These are phyloP conservation scores for Gisinianus flammeolus DNA, from an alignment of 2,888 invertebrate species.

Conservation along the genomic window DNA sequence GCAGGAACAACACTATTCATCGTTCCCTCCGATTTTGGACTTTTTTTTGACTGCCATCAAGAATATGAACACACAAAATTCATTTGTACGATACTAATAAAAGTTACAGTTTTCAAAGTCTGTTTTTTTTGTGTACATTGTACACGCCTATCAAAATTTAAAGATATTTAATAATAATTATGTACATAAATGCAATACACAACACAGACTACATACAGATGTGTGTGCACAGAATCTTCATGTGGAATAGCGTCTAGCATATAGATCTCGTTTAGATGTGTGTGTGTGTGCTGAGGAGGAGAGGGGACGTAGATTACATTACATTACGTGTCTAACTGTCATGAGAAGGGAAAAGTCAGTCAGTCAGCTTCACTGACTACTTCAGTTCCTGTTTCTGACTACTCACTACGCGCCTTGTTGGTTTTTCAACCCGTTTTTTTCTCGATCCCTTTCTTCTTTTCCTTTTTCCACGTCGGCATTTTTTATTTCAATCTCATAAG, in stretches of 20 bases:
- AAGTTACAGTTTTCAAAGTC: neutral
- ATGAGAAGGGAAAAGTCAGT: neutral
- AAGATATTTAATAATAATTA: too few species aligned
- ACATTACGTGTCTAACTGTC: neutral
- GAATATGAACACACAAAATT: conserved; percentile 21
- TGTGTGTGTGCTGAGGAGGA: neutral
- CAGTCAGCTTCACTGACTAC: neutral
- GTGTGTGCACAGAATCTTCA: too few species aligned
- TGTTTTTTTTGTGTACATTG: too few species aligned
- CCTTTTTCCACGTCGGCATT: too few species aligned
- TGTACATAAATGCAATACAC: too few species aligned
- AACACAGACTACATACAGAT: too few species aligned
- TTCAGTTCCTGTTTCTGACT: neutral
- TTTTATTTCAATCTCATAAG: too few species aligned
- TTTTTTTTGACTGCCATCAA: neutral
- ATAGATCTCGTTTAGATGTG: too few species aligned
- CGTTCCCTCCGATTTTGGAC: too few species aligned
- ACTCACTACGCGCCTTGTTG: conserved; percentile 5
- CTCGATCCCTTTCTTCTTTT: neutral
- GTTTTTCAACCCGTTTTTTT: neutral
- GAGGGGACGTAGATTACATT: neutral
- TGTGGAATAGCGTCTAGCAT: too few species aligned
- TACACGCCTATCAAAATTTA: too few species aligned
- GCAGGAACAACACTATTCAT: too few species aligned
- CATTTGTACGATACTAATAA: conserved; percentile 14